These are phyloP conservation scores for Sinhomidia bicolor DNA, from an alignment of 2,888 invertebrate genomes.

Conservation along the genomic window DNA sequence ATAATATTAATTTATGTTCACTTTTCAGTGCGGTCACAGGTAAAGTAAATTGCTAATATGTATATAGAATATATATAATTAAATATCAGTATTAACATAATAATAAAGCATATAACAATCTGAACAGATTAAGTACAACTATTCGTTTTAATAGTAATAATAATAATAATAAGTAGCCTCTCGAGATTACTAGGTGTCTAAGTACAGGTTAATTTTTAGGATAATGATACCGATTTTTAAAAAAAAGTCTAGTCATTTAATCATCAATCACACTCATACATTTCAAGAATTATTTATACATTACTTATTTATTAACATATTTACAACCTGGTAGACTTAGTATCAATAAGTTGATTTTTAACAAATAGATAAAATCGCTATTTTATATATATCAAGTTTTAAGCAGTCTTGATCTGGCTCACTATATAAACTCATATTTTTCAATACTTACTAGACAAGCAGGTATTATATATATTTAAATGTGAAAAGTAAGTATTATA, in stretches of 20 bases:
- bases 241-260: neutral
- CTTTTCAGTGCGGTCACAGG: neutral
- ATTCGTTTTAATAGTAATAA: too few species aligned
- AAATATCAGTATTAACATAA: neutral
- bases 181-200: conserved; percentile 43
- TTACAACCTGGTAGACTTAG: neutral
- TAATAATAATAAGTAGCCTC: conserved; percentile 61
- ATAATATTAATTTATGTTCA: neutral
- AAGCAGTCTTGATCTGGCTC: conserved; percentile 66
- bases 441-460: neutral
- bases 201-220: neutral
- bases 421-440: conserved; percentile 24
- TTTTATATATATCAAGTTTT: conserved; percentile 5
- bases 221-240: neutral
- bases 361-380: neutral
- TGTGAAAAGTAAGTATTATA: conserved; percentile 17
- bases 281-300: neutral
- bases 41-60: neutral
- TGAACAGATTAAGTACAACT: too few species aligned
- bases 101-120: neutral
- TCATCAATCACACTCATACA: neutral
- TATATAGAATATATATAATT: neutral
- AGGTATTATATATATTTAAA: neutral
- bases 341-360: neutral
- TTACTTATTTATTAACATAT: neutral